Base-by-base conservation (phyloP, 2,888 invertebrate species). In the Athrips mouffetella region DNA sequence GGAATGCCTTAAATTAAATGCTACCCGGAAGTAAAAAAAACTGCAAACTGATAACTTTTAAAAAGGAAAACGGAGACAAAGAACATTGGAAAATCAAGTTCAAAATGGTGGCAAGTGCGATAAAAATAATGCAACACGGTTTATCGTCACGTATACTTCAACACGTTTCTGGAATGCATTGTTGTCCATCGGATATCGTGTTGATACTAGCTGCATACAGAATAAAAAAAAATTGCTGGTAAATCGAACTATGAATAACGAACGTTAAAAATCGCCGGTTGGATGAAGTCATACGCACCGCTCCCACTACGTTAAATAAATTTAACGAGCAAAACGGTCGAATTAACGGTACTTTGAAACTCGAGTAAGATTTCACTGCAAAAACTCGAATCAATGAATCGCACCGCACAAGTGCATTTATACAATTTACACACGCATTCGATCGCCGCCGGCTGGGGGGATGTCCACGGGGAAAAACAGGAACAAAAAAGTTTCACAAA, bases 281-380 rank as follows among this genome's bases (percentile, higher is more conserved):
- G 53, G 60, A 73, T 75, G 69, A 75, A 76, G 67, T 73, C 72
- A 76, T 70, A 37, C 37, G 62, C 65, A 57, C 64, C 70, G 64
- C 69, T 72, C 70, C 70, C 69, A 64, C 59, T 60, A n/a, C n/a
- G n/a, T 58, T 5, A 15, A n/a, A 37, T 21, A 48, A 47, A 53
- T 30, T 27, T 41, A 50, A 42, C 47, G 46, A 41, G 48, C 49
- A 55, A 50, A 57, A 59, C 55, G 55, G 47, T 53, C 53, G 51
- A 50, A 76, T 70, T 74, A 73, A 60, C 37, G 37, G 37, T 10
- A 49, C 51, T 59, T 53, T 55, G 54, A 55, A 61, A 65, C 61
- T 58, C 48, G 25, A 45, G 54, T 52, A 39, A 49, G 30, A 52
- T 54, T 62, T 47, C 52, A 51, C 50, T 45, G 45, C 30, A 45